phyloP scores from a whole-genome alignment of 1,140 invertebrate species.

The Aphelinus certus region DNA sequence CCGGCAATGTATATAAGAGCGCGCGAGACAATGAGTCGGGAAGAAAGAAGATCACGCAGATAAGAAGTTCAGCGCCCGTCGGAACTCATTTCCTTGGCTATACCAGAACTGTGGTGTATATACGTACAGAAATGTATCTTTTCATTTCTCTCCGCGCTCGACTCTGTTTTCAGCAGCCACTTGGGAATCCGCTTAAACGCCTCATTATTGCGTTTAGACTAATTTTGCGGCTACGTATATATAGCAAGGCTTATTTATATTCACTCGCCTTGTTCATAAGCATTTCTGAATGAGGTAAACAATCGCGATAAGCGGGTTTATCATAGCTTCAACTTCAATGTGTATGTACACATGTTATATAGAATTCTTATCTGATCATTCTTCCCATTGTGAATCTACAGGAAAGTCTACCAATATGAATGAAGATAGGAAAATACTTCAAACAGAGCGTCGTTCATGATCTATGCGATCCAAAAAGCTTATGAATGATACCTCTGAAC shows the following conservation, averaged over 20 bases:
- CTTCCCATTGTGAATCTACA: too few species aligned
- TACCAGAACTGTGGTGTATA: background rate
- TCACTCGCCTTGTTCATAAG: too few species aligned
- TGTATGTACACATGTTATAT: too few species aligned
- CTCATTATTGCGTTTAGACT: constrained; percentile 16
- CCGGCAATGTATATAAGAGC: background rate
- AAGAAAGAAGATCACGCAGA: background rate
- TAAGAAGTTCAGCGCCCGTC: background rate
- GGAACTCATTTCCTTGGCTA: constrained; percentile 13
- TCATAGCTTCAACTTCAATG: too few species aligned
- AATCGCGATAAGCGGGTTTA: too few species aligned
- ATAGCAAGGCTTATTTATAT: background rate
- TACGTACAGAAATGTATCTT: background rate
- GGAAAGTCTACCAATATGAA: too few species aligned
- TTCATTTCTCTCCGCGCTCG: background rate
- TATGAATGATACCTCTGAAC: too few species aligned
- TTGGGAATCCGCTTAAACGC: constrained; percentile 10
- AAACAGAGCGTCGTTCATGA: too few species aligned
- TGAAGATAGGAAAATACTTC: too few species aligned
- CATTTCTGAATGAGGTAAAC: too few species aligned
- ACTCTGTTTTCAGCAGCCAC: background rate
- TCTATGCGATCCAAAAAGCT: too few species aligned
- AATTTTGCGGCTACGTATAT: background rate
- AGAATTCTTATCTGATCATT: too few species aligned
- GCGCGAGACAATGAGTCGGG: constrained; percentile 1